phyloP scores from a whole-genome alignment of 1,140 invertebrate genomes.

The Oryzaephilus surinamensis region DNA sequence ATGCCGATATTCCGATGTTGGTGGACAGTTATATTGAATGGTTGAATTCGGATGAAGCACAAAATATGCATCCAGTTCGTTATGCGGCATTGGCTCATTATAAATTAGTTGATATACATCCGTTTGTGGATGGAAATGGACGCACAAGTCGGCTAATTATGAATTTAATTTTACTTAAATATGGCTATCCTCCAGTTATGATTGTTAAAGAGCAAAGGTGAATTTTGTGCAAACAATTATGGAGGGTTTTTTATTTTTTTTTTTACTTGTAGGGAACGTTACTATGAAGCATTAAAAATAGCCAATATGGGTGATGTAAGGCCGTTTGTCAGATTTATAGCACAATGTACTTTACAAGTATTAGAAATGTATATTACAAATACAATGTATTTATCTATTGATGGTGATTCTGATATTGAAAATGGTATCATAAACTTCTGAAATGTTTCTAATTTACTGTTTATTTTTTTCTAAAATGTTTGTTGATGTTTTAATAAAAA shows the following conservation, averaged over 20 bases:
- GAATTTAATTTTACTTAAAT: conserved; percentile 96
- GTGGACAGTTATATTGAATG: conserved; percentile 86
- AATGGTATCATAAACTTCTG: no score
- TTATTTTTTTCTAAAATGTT: no score
- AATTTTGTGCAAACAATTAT: conserved; percentile 1
- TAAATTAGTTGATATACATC: conserved; percentile 92
- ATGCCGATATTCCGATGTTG: conserved; percentile 63
- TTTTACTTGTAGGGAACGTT: conserved; percentile 44
- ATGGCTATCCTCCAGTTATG: conserved; percentile 94
- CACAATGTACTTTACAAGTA: conserved; percentile 85
- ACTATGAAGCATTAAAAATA: conserved; percentile 78
- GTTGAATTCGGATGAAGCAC: conserved; percentile 79
- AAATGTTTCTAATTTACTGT: no score
- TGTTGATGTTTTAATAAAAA: no score
- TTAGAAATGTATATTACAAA: conserved; percentile 89
- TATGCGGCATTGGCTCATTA: conserved; percentile 92
- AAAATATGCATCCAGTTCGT: conserved; percentile 78
- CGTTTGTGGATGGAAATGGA: conserved; percentile 89
- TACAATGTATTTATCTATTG: conserved; percentile 37
- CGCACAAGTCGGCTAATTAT: conserved; percentile 88
- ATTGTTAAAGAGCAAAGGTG: conserved; percentile 81
- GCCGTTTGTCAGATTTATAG: conserved; percentile 92
- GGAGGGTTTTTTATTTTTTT: conserved; percentile 4
- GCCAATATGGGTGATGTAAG: conserved; percentile 88
- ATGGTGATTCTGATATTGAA: no score